Conservation (phyloP, 2,113 vertebrate genomes). For the Narcine bancroftii region DNA sequence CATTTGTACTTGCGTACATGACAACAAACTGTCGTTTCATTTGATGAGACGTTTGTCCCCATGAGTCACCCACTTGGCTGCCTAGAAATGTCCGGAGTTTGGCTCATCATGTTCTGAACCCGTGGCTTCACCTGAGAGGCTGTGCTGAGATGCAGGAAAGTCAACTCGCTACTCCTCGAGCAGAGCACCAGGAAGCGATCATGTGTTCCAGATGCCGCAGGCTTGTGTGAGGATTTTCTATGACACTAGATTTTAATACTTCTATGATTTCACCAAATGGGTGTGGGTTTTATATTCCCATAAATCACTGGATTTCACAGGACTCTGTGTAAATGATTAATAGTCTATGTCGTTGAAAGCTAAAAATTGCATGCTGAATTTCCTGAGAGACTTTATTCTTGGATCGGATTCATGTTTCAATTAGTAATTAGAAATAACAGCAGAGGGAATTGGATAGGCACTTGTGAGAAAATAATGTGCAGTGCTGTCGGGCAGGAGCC, state of each 20-base stretch:
- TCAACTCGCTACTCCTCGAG: neutral
- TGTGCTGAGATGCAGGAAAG: neutral
- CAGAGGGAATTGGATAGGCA: neutral
- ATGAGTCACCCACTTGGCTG: no score
- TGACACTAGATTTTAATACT: neutral
- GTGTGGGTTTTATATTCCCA: neutral
- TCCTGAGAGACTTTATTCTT: neutral
- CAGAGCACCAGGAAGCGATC: neutral
- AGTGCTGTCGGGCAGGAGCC: no score
- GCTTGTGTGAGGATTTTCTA: neutral
- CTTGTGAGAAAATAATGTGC: no score
- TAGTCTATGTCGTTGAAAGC: neutral
- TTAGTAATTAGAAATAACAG: neutral
- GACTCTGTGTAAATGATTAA: neutral
- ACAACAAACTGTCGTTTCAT: no score
- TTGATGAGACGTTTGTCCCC: no score
- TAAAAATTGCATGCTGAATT: neutral
- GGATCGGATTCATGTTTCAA: neutral
- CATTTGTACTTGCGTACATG: no score
- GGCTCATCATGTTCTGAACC: no score
- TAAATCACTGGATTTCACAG: neutral
- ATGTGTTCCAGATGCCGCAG: neutral
- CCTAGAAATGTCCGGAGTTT: no score
- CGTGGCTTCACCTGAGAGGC: neutral
- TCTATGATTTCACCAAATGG: neutral